Base-by-base conservation (phyloP, 2,888 invertebrate genomes). In the Brenthis daphne region DNA sequence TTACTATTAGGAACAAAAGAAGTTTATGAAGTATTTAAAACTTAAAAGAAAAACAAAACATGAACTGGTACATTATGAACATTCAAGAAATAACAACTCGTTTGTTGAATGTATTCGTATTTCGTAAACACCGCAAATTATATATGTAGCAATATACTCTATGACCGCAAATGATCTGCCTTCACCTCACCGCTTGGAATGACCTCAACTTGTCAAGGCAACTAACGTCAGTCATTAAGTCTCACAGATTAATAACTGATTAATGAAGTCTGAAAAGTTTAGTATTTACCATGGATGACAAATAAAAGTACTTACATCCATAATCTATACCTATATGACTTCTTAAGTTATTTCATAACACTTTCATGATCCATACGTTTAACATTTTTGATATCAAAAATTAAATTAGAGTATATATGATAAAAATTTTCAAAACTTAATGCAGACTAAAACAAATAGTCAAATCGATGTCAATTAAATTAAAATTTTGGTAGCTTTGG, bases 71-170 rank as follows among this genome's bases (percentile, higher is more conserved):
- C 61, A 67, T 61, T 56, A 50, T 67, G 55, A 37, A 61, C 50
- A 56, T 61, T 48, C 54, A 60, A 67, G 48, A 48, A 58, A 54
- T 51, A 63, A 51, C 51, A 60, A 66, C 53, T 61, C 29, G 60
- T 60, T 60, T 29, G 50, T 47, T 53, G 16, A 57, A 50, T 48
- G 48, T 20, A 53, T 63, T 63, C 51, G 43, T 65, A 58, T 37
- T 63, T 63, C 51, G 43, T 65, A 58, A 65, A 65, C 53, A 57
- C 53, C 37, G n/a, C 48, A 20, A 67, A 60, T 48, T n/a, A n/a
- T n/a, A n/a, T n/a, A n/a, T n/a, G n/a, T n/a, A n/a, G n/a, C n/a
- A n/a, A n/a, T n/a, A n/a, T n/a, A n/a, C n/a, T n/a, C n/a, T n/a
- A n/a, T n/a, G n/a, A 57, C 53, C 37, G n/a, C 48, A 20, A 67